A percentile compares a stretch with the other conserved stretches of the same genome.
These are phyloP conservation scores for Samia ricini DNA, from an alignment of 1,140 invertebrate species.

Conservation along the genomic window DNA sequence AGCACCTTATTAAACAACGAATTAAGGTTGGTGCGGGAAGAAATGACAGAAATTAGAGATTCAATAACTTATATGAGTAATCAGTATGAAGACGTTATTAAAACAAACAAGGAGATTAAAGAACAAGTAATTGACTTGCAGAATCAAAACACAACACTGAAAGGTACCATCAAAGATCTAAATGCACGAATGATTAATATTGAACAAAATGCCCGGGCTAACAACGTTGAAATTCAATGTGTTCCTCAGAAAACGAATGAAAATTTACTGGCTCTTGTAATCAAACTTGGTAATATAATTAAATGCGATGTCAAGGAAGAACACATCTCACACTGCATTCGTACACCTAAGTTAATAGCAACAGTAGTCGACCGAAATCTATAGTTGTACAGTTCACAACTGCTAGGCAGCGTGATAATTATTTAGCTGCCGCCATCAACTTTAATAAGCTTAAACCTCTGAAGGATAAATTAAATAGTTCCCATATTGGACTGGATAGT, in stretches of 20 bases:
- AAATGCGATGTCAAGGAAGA: slow-evolving; percentile 17
- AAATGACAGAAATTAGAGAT: too few species aligned
- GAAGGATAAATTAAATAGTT: slow-evolving; percentile 25
- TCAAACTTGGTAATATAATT: slow-evolving; percentile 16
- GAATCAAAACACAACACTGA: too few species aligned
- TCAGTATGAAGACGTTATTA: too few species aligned
- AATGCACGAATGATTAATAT: too few species aligned
- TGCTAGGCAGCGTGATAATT: slow-evolving; percentile 17
- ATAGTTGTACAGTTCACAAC: slow-evolving; percentile 27
- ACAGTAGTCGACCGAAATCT: slow-evolving; percentile 26
- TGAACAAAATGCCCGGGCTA: slow-evolving; percentile 26
- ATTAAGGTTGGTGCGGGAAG: too few species aligned
- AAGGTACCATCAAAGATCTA: too few species aligned
- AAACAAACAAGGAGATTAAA: too few species aligned
- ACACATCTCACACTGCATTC: slow-evolving; percentile 21
- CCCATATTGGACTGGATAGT: slow-evolving; percentile 16
- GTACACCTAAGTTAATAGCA: slow-evolving; percentile 23
- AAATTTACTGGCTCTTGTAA: slow-evolving; percentile 22
- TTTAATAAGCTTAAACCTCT: slow-evolving; percentile 21
- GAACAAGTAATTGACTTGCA: too few species aligned
- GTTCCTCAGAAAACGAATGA: slow-evolving; percentile 26
- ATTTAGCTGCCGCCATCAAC: slow-evolving; percentile 23
- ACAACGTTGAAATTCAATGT: too few species aligned
- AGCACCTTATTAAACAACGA: too few species aligned
- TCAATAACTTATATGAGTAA: too few species aligned